Percentiles rank a stretch among this genome's conserved stretches.
Evolutionary conservation across 1,140 invertebrate genomes (phyloP).

Genomic region (Heliconius congener): DNA sequence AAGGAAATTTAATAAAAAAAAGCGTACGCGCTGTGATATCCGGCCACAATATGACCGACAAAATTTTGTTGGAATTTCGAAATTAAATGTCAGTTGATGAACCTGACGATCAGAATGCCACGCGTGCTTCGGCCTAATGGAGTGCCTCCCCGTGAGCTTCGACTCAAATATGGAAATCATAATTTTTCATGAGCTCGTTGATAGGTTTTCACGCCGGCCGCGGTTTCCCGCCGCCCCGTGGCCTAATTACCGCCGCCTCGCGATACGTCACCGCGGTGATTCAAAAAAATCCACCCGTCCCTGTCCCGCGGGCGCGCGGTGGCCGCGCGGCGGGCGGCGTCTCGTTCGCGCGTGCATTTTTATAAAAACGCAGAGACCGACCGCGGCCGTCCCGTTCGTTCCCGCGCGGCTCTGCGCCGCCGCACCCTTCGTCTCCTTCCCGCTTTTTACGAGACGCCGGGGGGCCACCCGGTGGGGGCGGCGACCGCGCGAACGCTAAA

Average conservation of each 20-base stretch:
- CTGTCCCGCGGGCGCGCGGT: constrained; percentile 52
- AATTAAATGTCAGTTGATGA: constrained; percentile 51
- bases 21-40: neutral
- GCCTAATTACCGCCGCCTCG: constrained; percentile 78
- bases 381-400: constrained; percentile 75
- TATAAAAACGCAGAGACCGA: constrained; percentile 80
- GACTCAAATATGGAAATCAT: constrained; percentile 76
- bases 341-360: constrained; percentile 75
- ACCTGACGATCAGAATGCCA: constrained; percentile 59
- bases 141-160: constrained; percentile 63
- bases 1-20: neutral
- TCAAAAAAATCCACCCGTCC: constrained; percentile 78
- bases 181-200: constrained; percentile 80
- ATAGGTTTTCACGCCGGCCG: constrained; percentile 78
- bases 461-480: constrained; percentile 78
- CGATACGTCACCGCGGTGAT: constrained; percentile 76
- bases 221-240: constrained; percentile 79
- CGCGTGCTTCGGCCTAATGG: constrained; percentile 59
- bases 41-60: neutral
- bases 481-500: constrained; percentile 80
- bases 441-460: constrained; percentile 82
- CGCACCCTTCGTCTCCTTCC: constrained; percentile 80
- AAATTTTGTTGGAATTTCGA: neutral
- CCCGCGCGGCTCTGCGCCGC: constrained; percentile 63
- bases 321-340: constrained; percentile 49